Evolutionary conservation across 92 coral and sea anemone genomes (phyloP).

Genomic region (Heliopora coerulea): DNA sequence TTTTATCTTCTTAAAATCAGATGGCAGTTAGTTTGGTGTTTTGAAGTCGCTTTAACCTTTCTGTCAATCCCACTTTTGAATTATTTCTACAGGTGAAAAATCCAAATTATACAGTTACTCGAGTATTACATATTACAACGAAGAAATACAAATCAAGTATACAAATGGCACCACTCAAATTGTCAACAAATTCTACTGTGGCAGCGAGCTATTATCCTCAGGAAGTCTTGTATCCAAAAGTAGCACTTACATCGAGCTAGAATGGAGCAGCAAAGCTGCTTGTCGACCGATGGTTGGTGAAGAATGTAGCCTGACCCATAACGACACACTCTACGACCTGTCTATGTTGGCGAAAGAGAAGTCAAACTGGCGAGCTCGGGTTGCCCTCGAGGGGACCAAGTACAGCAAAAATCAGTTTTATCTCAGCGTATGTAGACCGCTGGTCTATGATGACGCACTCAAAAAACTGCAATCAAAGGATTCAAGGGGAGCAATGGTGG

Average conservation of each 20-base stretch:
- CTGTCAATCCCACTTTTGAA: no score
- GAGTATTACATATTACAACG: not conserved
- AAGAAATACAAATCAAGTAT: not conserved
- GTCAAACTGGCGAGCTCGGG: conserved; percentile 75
- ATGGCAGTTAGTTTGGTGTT: no score
- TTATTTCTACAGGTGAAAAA: no score
- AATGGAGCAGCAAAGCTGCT: conserved; percentile 67
- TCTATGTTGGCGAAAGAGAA: conserved; percentile 56
- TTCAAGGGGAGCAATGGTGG: conserved; percentile 12
- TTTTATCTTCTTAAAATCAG: no score
- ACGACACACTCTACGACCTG: conserved; percentile 65
- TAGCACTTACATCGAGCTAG: conserved; percentile 40
- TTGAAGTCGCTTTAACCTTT: no score
- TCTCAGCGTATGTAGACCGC: conserved; percentile 31
- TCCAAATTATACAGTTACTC: no score
- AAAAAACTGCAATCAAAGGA: not conserved
- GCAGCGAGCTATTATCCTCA: not conserved
- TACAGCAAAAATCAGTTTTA: conserved; percentile 1
- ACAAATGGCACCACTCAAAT: not conserved
- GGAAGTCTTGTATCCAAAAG: conserved; percentile 2
- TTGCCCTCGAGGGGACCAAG: not conserved
- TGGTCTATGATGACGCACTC: not conserved
- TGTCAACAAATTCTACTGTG: conserved; percentile 17
- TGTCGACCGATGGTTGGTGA: conserved; percentile 76
- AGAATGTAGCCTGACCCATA: conserved; percentile 71